Evolutionary conservation across 2,888 invertebrate species (phyloP), one percentile per base, ranked within the genome.

Genomic region (Pandemis heparana): DNA sequence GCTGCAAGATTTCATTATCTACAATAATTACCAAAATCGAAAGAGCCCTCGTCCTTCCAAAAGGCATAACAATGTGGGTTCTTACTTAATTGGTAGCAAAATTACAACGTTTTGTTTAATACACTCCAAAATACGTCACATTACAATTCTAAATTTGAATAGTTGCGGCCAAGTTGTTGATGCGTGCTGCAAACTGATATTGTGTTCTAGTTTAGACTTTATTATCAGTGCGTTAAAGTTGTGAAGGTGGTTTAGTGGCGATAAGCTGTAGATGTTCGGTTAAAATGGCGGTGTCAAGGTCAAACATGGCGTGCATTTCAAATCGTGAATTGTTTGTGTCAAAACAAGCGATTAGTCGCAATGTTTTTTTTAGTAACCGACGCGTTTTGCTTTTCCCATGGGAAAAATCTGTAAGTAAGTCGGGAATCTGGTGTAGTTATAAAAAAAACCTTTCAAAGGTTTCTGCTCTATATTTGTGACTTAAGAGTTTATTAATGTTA

Each of bases 131-230:
- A 64, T 41, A 73, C 68, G 48, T 63, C 67, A 51, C 59, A 69
- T 68, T 73, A 46, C 41, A 43, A 73, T 63, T 73, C 68, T 73
- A 69, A 73, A 73, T 73, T 73, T 64, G 48, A 73, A 73, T 69
- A 64, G 64, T 59, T 48, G 60, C 60, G 46, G 7, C 71, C 46
- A 64, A 62, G 1, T 48, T 59, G n/a, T 6, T 14, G 39, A 68
- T 59, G 68, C 68, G 59, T 51, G 1, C 14, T 6, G 8, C 8
- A 2, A 73, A 69, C 39, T 41, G 10, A 16, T 9, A 0, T 23
- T n/a, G 32, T 32, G 16, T 56, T 10, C 59, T 16, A 73, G 48
- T 59, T 48, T 48, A 23, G 59, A 56, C 18, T 65, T 38, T 71
- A 71, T 59, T 14, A 1, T 41, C n/a, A 46, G 38, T 14, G n/a